Evolutionary conservation across 1,140 invertebrate genomes (phyloP), one percentile per base, ranked within the genome.

Genomic region (Venustaconcha ellipsiformis): DNA sequence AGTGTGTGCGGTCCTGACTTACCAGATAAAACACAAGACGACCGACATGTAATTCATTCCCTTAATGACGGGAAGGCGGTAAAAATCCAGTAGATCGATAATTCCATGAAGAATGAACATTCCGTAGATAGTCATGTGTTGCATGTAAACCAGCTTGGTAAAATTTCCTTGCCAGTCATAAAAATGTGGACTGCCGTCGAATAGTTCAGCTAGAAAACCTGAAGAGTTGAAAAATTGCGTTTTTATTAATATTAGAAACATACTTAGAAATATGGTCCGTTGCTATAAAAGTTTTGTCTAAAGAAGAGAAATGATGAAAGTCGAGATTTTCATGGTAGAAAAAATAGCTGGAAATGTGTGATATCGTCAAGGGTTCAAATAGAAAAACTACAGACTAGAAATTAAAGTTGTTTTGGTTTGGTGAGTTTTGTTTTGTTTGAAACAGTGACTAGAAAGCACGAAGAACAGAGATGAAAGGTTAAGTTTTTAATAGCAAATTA

Each of bases 101-200:
- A 81, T 57, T 20, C 69, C 66, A 60, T 81, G 80, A 15, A 76
- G 57, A 57, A 81, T 69, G 78, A 81, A 81, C 18, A 81, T 73
- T 30, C 76, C 76, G 62, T 81, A 81, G 60, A 81, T 81, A 62
- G 80, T 79, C 74, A 81, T 79, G 68, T 81, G 80, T 58, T 81
- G 80, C 55, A 76, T 72, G 57, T 73, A 72, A 15, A 76, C 57
- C 57, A 81, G 70, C 58, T 81, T 81, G 6, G 37, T 57, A 66
- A 81, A 81, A 60, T 79, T 76, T 18, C 74, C 80, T 5, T 79
- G 23, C 5, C 65, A 67, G 67, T 79, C 78, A 17, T 18, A 18
- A 14, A 79, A 70, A 1, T n/a, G 37, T 2, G 64, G 30, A 0
- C 76, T 75, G 2, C 75, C 75, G 55, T 80, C 76, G 12, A 83